Percentiles rank a stretch among this genome's conserved stretches.
Conservation (phyloP, 1,140 invertebrate species). For the Platorchestia sp. region DNA sequence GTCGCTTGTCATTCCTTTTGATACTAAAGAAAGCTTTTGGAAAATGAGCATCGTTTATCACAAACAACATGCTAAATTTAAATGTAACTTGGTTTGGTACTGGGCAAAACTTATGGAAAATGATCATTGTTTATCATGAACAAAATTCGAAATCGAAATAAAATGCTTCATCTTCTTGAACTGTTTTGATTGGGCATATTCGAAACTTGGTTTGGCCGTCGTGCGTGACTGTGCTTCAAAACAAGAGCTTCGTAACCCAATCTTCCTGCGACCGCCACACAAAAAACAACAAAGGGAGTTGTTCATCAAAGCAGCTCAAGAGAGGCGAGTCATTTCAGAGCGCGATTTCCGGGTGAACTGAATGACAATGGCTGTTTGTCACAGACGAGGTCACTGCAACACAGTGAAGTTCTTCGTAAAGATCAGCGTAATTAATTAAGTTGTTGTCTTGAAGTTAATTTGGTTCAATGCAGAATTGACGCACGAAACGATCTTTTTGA, state of each 20-base stretch:
- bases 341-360: not conserved
- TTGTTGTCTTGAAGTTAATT: not conserved
- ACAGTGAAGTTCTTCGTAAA: not conserved
- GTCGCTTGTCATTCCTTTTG: too few species aligned
- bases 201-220: not conserved
- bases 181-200: not conserved
- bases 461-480: not conserved
- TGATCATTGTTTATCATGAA: not conserved
- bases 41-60: not conserved
- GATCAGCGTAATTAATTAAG: not conserved
- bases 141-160: not conserved
- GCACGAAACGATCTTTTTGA: not conserved
- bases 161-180: not conserved
- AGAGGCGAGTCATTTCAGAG: not conserved
- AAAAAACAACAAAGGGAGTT: not conserved
- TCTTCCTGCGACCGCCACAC: not conserved
- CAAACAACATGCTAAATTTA: not conserved
- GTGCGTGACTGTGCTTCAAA: constrained; percentile 13
- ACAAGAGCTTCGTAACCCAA: not conserved
- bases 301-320: not conserved
- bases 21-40: not conserved
- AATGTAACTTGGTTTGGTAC: too few species aligned
- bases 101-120: not conserved
- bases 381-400: not conserved
- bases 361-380: not conserved